phyloP scores from a whole-genome alignment of 2,797 vertebrate genomes.

The Iguana delicatissima region DNA sequence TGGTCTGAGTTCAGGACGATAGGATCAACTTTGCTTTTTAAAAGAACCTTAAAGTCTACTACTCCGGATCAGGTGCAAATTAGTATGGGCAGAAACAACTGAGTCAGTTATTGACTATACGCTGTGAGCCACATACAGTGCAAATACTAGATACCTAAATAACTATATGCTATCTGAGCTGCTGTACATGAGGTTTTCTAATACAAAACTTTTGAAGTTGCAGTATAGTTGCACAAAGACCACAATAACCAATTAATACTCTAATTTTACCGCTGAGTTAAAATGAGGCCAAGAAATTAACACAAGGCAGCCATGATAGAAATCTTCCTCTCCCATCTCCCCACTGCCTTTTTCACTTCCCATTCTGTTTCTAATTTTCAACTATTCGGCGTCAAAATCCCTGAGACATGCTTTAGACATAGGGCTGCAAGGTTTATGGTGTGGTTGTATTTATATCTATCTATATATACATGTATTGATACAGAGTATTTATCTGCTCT shows the following conservation, averaged over 20 bases:
- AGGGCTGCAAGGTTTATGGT: not conserved
- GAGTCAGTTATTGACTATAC: not conserved
- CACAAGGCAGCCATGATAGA: not conserved
- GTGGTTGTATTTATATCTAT: no score
- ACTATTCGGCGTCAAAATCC: not conserved
- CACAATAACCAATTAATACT: not conserved
- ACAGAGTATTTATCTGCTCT: no score
- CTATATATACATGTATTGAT: no score
- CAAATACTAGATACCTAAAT: not conserved
- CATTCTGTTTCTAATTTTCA: not conserved
- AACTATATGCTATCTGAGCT: not conserved
- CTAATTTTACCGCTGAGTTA: not conserved
- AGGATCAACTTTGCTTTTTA: no score
- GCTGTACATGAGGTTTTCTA: not conserved
- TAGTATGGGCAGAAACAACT: no score
- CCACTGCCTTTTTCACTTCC: not conserved
- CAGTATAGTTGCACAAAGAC: not conserved
- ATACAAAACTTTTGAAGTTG: not conserved
- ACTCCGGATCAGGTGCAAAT: no score
- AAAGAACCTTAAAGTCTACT: no score
- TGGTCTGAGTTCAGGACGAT: no score
- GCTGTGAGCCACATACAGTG: not conserved
- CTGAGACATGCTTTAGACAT: not conserved
- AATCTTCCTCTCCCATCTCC: no score
- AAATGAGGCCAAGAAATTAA: not conserved